These are phyloP conservation scores for Leptopilina myrica DNA, from an alignment of 2,888 invertebrate species.

Conservation along the genomic window DNA sequence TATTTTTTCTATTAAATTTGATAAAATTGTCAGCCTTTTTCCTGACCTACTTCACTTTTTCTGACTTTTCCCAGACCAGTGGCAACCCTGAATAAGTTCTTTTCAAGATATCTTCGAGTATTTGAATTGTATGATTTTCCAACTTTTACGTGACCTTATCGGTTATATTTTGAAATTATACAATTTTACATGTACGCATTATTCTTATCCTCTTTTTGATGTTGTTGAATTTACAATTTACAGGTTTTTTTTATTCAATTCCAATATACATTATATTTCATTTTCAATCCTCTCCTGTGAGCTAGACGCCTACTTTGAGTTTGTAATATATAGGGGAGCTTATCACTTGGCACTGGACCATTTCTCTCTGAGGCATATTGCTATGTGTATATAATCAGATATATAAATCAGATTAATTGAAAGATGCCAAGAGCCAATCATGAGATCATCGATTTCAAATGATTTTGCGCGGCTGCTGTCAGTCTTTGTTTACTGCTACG, in stretches of 20 bases:
- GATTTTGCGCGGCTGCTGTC: background rate
- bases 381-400: too few relatives aligned
- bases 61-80: too few relatives aligned
- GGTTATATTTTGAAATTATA: too few relatives aligned
- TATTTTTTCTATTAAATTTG: too few relatives aligned
- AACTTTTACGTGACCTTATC: too few relatives aligned
- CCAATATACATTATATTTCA: background rate
- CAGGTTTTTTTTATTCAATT: background rate
- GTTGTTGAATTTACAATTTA: background rate
- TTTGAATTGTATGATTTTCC: too few relatives aligned
- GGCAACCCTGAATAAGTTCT: too few relatives aligned
- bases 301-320: background rate
- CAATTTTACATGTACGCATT: too few relatives aligned
- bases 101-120: too few relatives aligned
- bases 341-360: slow-evolving; percentile 8
- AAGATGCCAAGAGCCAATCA: background rate
- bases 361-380: background rate
- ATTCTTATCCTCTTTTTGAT: too few relatives aligned
- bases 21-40: too few relatives aligned
- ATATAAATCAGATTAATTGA: background rate
- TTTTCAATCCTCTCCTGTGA: background rate
- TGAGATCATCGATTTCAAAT: background rate
- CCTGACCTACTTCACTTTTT: too few relatives aligned
- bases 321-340: background rate
- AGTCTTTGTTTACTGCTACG: slow-evolving; percentile 21